Percentiles rank a stretch among this genome's conserved stretches.
Evolutionary conservation across 2,113 vertebrate genomes (phyloP).

Genomic region (Bubalus kerabau): DNA sequence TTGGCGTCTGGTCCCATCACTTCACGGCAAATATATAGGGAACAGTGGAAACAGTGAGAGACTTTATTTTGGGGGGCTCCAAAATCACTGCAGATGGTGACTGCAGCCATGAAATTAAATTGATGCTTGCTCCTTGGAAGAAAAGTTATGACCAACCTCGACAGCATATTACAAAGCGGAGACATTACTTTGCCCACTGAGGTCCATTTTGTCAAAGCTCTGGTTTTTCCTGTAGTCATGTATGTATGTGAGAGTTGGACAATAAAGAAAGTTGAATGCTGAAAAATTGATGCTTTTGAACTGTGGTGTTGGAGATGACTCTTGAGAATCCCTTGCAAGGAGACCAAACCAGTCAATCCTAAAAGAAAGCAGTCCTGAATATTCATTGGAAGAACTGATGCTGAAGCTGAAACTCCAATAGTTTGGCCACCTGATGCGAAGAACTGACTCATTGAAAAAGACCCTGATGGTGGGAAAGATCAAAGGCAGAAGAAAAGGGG

Average conservation of each 20-base stretch:
- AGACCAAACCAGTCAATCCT: not conserved
- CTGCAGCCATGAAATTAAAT: not conserved
- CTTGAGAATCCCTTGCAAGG: not conserved
- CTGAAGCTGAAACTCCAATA: not conserved
- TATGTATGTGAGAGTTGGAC: not conserved
- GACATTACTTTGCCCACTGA: not conserved
- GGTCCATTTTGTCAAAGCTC: not conserved
- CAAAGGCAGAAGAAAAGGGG: not conserved
- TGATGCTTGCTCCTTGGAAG: not conserved
- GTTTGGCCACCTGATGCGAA: not conserved
- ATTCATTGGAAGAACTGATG: not conserved
- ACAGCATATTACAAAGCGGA: not conserved
- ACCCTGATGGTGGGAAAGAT: not conserved
- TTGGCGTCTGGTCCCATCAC: not conserved
- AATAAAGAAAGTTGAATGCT: not conserved
- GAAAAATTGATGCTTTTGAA: not conserved
- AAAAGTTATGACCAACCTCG: not conserved
- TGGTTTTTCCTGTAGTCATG: not conserved
- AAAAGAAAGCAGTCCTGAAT: not conserved
- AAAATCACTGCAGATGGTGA: not conserved
- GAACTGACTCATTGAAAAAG: not conserved
- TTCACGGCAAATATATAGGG: not conserved
- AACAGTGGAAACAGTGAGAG: not conserved
- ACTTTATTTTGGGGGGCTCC: rapidly evolving
- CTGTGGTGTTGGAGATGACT: not conserved